These are phyloP conservation scores for Catocala fraxini DNA, from an alignment of 2,888 invertebrate species.

Conservation along the genomic window DNA sequence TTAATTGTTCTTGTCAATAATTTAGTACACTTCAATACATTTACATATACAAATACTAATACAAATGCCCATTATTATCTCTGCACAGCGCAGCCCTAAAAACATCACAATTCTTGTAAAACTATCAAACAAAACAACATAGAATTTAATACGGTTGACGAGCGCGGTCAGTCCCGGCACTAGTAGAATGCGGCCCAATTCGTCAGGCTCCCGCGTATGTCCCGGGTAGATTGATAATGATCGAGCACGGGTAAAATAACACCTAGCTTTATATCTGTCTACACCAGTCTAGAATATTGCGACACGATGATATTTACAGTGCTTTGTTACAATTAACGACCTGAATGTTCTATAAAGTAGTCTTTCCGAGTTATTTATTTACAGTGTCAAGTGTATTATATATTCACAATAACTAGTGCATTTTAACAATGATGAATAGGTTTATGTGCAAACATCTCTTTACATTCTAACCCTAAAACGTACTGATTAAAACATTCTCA, in stretches of 20 bases:
- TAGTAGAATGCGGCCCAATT: conserved; percentile 45
- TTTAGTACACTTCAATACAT: too few relatives aligned
- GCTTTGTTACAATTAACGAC: conserved; percentile 5
- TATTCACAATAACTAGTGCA: conserved; percentile 5
- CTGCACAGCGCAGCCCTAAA: neutral
- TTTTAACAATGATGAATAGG: conserved; percentile 20
- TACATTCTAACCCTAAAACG: conserved; percentile 49
- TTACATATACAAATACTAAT: too few relatives aligned
- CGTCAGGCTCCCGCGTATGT: conserved; percentile 45
- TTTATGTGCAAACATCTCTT: conserved; percentile 35
- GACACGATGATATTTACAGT: conserved; percentile 10
- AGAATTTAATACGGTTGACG: conserved; percentile 19
- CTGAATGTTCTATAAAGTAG: neutral
- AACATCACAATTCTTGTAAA: conserved; percentile 4
- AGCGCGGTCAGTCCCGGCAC: conserved; percentile 33
- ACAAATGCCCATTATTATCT: too few relatives aligned
- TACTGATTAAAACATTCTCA: conserved; percentile 62
- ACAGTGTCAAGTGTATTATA: conserved; percentile 12
- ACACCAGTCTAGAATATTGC: conserved; percentile 2
- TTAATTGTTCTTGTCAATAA: too few relatives aligned
- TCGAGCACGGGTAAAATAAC: conserved; percentile 42
- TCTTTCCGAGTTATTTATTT: conserved; percentile 4
- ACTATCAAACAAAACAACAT: conserved; percentile 23
- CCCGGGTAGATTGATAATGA: conserved; percentile 55
- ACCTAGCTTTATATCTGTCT: conserved; percentile 31